Percentiles rank a stretch among this genome's conserved stretches.
Conservation (phyloP, 2,888 invertebrate species). For the Ceramica pisi region DNA sequence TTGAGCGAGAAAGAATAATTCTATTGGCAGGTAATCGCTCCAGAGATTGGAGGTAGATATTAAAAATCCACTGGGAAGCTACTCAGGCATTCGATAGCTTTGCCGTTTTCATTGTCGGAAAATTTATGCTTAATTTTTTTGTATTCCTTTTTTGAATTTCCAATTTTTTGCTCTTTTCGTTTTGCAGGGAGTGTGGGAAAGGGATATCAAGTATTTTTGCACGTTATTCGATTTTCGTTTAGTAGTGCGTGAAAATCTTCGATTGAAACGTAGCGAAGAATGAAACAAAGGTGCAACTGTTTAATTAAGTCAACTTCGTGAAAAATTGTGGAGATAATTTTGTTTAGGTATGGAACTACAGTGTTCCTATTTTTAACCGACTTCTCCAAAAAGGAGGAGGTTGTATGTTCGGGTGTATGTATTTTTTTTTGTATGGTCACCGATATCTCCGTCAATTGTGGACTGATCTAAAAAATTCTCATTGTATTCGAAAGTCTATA, state of each 20-base stretch:
- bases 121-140: slow-evolving; percentile 46
- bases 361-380: too few relatives aligned
- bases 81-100: slow-evolving; percentile 50
- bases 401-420: too few relatives aligned
- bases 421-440: too few relatives aligned
- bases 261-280: too few relatives aligned
- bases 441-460: too few relatives aligned
- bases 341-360: background rate
- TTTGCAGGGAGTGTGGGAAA: slow-evolving; percentile 4
- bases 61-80: slow-evolving; percentile 73
- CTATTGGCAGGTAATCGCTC: slow-evolving; percentile 77
- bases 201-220: background rate
- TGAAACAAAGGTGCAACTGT: background rate
- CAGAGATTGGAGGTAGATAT: slow-evolving; percentile 73
- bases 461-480: too few relatives aligned
- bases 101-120: slow-evolving; percentile 53
- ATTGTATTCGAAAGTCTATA: too few relatives aligned
- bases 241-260: too few relatives aligned
- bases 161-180: slow-evolving; percentile 22
- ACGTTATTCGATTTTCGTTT: background rate
- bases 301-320: background rate
- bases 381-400: too few relatives aligned
- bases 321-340: background rate
- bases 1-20: slow-evolving; percentile 65
- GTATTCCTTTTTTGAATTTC: slow-evolving; percentile 28